phyloP scores from a whole-genome alignment of 2,888 invertebrate genomes.

The Phania funesta region DNA sequence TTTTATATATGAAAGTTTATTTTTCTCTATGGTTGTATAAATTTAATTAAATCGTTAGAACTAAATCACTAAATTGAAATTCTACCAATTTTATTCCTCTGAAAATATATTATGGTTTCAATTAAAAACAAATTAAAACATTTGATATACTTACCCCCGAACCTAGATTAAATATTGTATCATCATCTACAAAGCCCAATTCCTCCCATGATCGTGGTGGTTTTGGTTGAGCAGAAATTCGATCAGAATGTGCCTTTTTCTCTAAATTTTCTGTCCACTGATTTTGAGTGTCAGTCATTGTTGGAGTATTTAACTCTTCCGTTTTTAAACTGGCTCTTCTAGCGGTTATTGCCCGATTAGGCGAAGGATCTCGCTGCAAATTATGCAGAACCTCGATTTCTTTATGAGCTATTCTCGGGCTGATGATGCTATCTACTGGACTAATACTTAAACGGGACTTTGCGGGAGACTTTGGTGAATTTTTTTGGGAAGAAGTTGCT shows the following conservation, averaged over 20 bases:
- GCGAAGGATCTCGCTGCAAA: slow-evolving; percentile 85
- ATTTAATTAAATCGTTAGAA: too few relatives aligned
- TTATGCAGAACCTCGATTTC: slow-evolving; percentile 86
- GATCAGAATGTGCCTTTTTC: slow-evolving; percentile 67
- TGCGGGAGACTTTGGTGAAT: slow-evolving; percentile 58
- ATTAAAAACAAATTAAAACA: neutral
- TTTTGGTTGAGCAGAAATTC: slow-evolving; percentile 69
- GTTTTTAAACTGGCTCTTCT: slow-evolving; percentile 67
- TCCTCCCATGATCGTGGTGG: slow-evolving; percentile 83
- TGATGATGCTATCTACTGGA: slow-evolving; percentile 81
- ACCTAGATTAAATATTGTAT: slow-evolving; percentile 84
- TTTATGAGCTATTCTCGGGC: slow-evolving; percentile 82
- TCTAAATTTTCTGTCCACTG: neutral
- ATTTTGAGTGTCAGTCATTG: neutral
- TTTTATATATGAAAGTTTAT: too few relatives aligned
- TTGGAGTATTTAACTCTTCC: slow-evolving; percentile 33
- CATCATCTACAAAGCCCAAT: slow-evolving; percentile 83
- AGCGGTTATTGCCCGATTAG: slow-evolving; percentile 78
- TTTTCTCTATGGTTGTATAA: too few relatives aligned
- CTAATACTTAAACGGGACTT: slow-evolving; percentile 76
- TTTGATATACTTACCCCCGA: slow-evolving; percentile 83
- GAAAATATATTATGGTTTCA: too few relatives aligned
- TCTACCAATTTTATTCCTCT: too few relatives aligned
- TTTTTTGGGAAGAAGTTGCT: slow-evolving; percentile 45
- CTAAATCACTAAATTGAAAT: too few relatives aligned